Percentiles rank a stretch among this genome's conserved stretches.
Evolutionary conservation across 2,888 invertebrate genomes (phyloP).

Genomic region (Opisthograptis luteolata): DNA sequence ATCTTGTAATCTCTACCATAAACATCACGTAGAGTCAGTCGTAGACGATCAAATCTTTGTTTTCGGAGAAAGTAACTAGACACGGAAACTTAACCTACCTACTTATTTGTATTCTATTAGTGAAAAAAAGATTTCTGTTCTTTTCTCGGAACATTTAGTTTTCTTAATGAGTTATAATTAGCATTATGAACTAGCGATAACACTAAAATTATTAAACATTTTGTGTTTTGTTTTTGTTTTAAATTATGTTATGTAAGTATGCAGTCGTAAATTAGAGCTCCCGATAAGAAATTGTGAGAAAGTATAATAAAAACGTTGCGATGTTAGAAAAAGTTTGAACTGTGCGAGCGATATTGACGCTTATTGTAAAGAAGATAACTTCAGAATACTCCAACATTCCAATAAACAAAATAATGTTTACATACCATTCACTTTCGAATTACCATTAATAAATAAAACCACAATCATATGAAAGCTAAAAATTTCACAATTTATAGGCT

Average conservation of each 20-base stretch:
- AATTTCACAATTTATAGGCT: slow-evolving; percentile 17
- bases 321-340: slow-evolving; percentile 13
- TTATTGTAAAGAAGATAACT: slow-evolving; percentile 14
- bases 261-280: neutral
- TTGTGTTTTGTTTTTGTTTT: no score
- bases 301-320: slow-evolving; percentile 1
- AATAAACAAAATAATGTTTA: slow-evolving; percentile 36
- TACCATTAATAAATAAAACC: slow-evolving; percentile 32
- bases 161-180: neutral
- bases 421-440: slow-evolving; percentile 44
- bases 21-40: no score
- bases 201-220: neutral
- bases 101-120: neutral
- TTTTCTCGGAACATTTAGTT: neutral
- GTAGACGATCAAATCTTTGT: no score
- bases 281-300: slow-evolving; percentile 3
- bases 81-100: slow-evolving; percentile 5
- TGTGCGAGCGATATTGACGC: slow-evolving; percentile 6
- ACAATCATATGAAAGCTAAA: slow-evolving; percentile 34
- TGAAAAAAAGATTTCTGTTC: neutral
- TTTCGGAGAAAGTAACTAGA: slow-evolving; percentile 47
- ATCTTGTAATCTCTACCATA: no score
- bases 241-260: no score
- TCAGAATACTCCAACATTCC: slow-evolving; percentile 55
- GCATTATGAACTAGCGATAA: slow-evolving; percentile 5